These are phyloP conservation scores for Pterocles burchelli DNA, from an alignment of 2,113 vertebrate genomes.

Conservation along the genomic window DNA sequence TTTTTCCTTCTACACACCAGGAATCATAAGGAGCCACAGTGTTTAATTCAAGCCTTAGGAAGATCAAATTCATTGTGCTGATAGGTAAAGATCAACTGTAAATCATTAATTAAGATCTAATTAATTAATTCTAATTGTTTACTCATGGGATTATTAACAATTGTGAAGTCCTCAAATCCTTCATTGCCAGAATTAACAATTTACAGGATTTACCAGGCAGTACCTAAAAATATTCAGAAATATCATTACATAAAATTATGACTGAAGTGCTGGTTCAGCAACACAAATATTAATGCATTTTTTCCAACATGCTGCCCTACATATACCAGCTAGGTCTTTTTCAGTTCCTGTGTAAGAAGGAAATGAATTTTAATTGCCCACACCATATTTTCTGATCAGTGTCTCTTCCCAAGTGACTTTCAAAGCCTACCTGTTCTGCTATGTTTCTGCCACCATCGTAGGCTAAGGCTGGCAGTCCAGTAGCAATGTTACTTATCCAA, in stretches of 20 bases:
- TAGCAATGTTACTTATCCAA: neutral
- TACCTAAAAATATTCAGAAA: neutral
- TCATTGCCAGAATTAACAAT: neutral
- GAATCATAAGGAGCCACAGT: neutral
- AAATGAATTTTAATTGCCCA: neutral
- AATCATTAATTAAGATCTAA: neutral
- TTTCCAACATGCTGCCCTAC: neutral
- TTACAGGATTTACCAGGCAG: neutral
- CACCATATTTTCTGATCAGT: neutral
- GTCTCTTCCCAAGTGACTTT: neutral
- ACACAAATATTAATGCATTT: neutral
- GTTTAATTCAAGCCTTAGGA: neutral
- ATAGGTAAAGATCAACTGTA: neutral
- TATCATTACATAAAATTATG: neutral
- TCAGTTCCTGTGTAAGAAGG: neutral
- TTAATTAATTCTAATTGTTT: neutral
- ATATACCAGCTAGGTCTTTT: neutral
- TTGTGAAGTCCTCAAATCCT: neutral
- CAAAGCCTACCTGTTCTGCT: neutral
- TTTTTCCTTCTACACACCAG: neutral
- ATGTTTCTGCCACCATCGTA: neutral
- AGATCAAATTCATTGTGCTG: neutral
- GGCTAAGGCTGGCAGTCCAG: neutral
- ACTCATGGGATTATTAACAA: neutral
- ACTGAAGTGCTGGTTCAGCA: neutral